Conservation (phyloP, 2,888 invertebrate genomes). For the Harmothoe impar region DNA sequence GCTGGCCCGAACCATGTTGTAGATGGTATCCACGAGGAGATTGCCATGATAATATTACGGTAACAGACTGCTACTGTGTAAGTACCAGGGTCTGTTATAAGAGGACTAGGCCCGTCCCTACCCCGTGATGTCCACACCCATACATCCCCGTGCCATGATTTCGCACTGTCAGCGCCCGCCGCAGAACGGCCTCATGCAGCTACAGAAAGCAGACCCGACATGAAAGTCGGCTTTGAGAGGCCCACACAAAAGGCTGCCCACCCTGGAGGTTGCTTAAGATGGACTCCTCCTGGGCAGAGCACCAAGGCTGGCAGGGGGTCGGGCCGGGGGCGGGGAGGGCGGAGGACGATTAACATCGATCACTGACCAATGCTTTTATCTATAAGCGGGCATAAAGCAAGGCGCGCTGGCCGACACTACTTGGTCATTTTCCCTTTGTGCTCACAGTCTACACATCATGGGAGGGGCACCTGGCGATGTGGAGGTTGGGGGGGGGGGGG, state of each 20-base stretch:
- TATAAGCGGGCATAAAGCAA: constrained; percentile 28
- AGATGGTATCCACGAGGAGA: background rate
- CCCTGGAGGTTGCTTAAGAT: constrained; percentile 43
- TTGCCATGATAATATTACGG: background rate
- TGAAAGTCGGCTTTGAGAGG: constrained; percentile 49
- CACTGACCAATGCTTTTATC: constrained; percentile 26
- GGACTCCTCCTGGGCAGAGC: background rate
- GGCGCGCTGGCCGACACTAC: constrained; percentile 28
- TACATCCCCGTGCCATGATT: background rate
- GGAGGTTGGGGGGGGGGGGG: background rate
- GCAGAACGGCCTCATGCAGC: background rate
- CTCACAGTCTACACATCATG: background rate
- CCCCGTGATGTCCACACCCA: background rate
- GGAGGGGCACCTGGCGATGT: background rate
- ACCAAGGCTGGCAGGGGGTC: background rate
- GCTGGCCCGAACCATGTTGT: no score
- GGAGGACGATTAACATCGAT: constrained; percentile 41
- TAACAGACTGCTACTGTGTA: background rate
- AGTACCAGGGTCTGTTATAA: background rate
- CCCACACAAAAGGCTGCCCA: constrained; percentile 1
- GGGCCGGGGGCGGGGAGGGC: background rate
- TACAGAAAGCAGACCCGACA: background rate
- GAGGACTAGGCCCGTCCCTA: background rate
- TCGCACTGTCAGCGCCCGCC: background rate
- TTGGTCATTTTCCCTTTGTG: constrained; percentile 36